Percentiles rank a stretch among this genome's conserved stretches.
Conservation (phyloP, 2,113 vertebrate species). For the Phaethon lepturus region DNA sequence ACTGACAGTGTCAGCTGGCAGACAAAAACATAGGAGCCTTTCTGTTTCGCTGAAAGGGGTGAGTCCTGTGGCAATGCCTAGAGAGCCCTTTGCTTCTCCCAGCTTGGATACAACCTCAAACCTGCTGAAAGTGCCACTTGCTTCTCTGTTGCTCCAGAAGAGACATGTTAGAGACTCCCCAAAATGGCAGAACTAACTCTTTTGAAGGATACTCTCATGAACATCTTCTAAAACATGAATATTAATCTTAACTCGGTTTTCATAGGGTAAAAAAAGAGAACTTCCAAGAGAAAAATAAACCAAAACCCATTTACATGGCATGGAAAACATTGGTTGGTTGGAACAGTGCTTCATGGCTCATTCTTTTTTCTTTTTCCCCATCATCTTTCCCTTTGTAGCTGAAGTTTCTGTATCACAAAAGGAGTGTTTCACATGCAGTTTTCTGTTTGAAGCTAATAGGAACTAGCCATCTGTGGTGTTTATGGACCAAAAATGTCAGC, state of each 20-base stretch:
- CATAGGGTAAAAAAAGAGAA: neutral
- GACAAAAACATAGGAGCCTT: neutral
- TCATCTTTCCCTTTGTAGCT: neutral
- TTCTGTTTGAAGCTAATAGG: neutral
- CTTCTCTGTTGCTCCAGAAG: neutral
- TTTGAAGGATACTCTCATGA: neutral
- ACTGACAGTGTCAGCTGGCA: neutral
- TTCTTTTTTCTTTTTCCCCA: fast-evolving
- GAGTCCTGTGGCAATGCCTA: neutral
- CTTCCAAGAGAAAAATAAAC: neutral
- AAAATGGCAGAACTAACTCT: neutral
- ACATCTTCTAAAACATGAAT: neutral
- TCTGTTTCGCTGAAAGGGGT: neutral
- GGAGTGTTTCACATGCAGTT: neutral
- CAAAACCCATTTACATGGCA: neutral
- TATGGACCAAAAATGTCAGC: neutral
- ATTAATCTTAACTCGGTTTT: neutral
- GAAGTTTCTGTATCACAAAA: neutral
- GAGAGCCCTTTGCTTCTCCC: neutral
- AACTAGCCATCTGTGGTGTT: neutral
- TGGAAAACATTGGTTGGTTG: neutral
- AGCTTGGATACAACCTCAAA: neutral
- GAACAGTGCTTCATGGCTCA: neutral
- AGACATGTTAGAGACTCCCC: neutral
- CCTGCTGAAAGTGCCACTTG: neutral